These are phyloP conservation scores for Ophion ellenae DNA, from an alignment of 2,888 invertebrate species.

Conservation along the genomic window DNA sequence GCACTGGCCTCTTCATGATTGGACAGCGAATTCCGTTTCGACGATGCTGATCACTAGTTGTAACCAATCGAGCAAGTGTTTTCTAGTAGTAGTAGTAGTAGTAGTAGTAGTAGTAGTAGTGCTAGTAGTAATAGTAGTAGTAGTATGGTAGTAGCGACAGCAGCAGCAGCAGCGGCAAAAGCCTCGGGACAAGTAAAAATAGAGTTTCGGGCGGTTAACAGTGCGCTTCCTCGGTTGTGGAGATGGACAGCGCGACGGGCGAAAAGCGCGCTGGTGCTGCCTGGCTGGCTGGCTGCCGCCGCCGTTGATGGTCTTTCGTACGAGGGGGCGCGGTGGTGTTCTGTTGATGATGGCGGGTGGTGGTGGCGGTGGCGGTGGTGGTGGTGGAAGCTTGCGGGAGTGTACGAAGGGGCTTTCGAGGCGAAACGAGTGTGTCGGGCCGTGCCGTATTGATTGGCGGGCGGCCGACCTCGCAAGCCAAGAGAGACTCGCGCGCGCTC, in stretches of 20 bases:
- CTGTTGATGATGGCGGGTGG: conserved; percentile 43
- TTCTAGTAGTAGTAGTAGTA: neutral
- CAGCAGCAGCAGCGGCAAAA: conserved; percentile 12
- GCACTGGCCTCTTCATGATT: neutral
- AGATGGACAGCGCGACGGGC: conserved; percentile 60
- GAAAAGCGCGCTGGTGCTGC: conserved; percentile 71
- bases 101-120: neutral
- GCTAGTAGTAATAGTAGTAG: neutral
- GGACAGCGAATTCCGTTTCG: conserved; percentile 5
- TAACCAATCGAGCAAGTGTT: neutral
- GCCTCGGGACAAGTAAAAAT: conserved; percentile 67
- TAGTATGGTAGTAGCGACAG: neutral
- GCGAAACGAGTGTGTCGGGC: conserved; percentile 69
- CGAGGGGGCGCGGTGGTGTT: conserved; percentile 63
- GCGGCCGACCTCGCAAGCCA: conserved; percentile 71
- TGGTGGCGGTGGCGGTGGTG: conserved; percentile 35
- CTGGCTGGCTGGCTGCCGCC: conserved; percentile 74
- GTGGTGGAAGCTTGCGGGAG: conserved; percentile 68
- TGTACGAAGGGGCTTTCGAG: conserved; percentile 67
- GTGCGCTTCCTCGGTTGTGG: conserved; percentile 56
- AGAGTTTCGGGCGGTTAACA: conserved; percentile 64
- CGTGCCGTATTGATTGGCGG: conserved; percentile 73
- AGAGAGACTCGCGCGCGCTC: conserved; percentile 53
- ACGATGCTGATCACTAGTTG: conserved; percentile 16
- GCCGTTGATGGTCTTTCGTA: conserved; percentile 67